These are phyloP conservation scores for Oxygymnocypris stewartii DNA, from an alignment of 2,113 vertebrate species.

Conservation along the genomic window DNA sequence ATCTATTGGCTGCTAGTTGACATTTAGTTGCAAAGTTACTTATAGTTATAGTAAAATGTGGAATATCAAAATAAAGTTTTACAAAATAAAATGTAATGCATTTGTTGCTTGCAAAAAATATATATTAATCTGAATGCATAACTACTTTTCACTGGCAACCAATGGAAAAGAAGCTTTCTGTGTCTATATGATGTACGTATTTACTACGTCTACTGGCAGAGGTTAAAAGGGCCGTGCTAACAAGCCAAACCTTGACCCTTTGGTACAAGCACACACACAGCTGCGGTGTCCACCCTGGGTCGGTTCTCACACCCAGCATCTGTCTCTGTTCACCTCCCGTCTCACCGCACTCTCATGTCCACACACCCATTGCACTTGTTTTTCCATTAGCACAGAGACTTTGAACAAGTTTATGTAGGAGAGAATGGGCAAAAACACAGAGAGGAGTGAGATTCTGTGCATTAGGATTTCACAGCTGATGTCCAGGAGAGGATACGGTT, in stretches of 20 bases:
- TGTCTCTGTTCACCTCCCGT: conserved; percentile 49
- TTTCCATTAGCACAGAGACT: conserved; percentile 47
- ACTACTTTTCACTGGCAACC: background rate
- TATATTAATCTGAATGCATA: background rate
- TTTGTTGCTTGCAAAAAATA: background rate
- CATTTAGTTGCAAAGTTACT: background rate
- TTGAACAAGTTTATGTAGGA: background rate
- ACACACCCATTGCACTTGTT: conserved; percentile 40
- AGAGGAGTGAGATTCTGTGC: conserved; percentile 33
- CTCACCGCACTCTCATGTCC: conserved; percentile 18
- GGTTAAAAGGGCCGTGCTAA: background rate
- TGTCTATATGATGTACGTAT: background rate
- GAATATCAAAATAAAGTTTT: background rate
- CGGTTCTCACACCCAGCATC: conserved; percentile 53
- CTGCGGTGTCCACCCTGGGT: conserved; percentile 20
- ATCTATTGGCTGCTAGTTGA: too few relatives aligned
- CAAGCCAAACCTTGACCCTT: background rate
- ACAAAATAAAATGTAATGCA: background rate
- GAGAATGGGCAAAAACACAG: background rate
- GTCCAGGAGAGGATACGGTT: conserved; percentile 35
- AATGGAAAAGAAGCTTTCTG: background rate
- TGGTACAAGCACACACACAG: conserved; percentile 40
- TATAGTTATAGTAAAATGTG: background rate
- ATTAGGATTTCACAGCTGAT: conserved; percentile 50
- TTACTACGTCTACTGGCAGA: background rate